Evolutionary conservation across 1,140 invertebrate species (phyloP), one percentile per base, ranked within the genome.

Genomic region (Diuraphis noxia): DNA sequence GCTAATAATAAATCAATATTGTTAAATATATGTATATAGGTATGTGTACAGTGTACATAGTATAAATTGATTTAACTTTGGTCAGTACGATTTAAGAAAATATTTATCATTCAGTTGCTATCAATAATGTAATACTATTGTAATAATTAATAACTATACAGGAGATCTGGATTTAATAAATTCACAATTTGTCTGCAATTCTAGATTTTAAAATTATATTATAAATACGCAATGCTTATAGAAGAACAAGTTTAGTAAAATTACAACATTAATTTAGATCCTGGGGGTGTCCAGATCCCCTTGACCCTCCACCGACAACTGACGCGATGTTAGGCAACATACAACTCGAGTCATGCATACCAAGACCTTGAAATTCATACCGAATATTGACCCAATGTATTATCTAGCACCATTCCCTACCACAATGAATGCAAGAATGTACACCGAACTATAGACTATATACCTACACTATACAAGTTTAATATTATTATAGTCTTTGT

Each of bases 361-460:
- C 10, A 36, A 63, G 86, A 88, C 86, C 86, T 88, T 88, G 86
- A 88, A 87, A 87, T 88, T 40, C 56, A 88, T 88, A 88, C 85
- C 85, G 49, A 87, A 87, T 87, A 87, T 56, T 87, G 52, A 87
- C 85, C 46, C 36, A 87, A 56, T 87, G 46, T 87, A 56, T 87
- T 52, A 43, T 87, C 49, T 40, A 56, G 34, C 52, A 63, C 86
- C 86, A 63, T 88, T 88, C 86, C 38, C 86, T 38, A 82, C 36
- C 81, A 82, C 41, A 46, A n/a, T 46, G 38, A 63, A 40, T 88
- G 63, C 49, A 56, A 56, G 56, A 72, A 72, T 72, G 30, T 72
- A 72, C 56, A 72, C 30, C 36, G 25, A 88, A 88, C 38, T 63
- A 88, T n/a, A 86, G 49, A 52, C 46, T 87, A 52, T 84, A 10